Base-by-base conservation (phyloP, 2,888 invertebrate genomes). In the Drosophila aldrichi region DNA sequence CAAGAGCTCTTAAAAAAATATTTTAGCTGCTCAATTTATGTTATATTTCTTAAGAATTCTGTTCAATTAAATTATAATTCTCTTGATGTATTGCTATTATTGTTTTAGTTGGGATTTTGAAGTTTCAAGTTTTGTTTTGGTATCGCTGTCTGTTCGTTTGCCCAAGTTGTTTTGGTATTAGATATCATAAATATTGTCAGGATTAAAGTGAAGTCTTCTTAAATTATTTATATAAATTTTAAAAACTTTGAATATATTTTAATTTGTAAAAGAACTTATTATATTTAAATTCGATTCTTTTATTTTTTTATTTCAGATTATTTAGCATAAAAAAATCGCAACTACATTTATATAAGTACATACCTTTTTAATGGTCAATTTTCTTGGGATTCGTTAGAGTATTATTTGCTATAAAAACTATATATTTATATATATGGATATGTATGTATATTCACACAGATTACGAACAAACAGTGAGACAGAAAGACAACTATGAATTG, bases 321-420 rank as follows among this genome's bases (percentile, higher is more conserved):
- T 18, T 55, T 12, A 16, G 18, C 1, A 18, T 16, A 18, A 25
- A 18, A 34, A 38, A 38, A 67, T 1, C 46, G 36, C 18, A 69
- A 38, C 41, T 40, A 51, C 41, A 56, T 25, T 14, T 29, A 51
- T 48, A 36, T 67, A 44, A 57, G 68, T 76, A 81, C 81, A 71
- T 74, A 81, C 81, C 87, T 86, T 78, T 67, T 20, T 2, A 32
- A 4, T 41, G 22, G 38, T 22, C 18, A 51, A 43, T 52, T 65
- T 36, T 14, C 40, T 18, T 59, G n/a, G 12, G 22, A 55, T 36
- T 34, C 10, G 14, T 51, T 34, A 16, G 43, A 9, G 14, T 36
- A 59, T 38, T 9, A 61, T 49, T 40, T 2, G 38, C 44, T 43
- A 58, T 62, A n/a, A 66, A 57, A 43, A 20, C 29, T 29, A 29